Evolutionary conservation across 1,140 invertebrate species (phyloP), one percentile per base, ranked within the genome.

Genomic region (Magallana angulata): DNA sequence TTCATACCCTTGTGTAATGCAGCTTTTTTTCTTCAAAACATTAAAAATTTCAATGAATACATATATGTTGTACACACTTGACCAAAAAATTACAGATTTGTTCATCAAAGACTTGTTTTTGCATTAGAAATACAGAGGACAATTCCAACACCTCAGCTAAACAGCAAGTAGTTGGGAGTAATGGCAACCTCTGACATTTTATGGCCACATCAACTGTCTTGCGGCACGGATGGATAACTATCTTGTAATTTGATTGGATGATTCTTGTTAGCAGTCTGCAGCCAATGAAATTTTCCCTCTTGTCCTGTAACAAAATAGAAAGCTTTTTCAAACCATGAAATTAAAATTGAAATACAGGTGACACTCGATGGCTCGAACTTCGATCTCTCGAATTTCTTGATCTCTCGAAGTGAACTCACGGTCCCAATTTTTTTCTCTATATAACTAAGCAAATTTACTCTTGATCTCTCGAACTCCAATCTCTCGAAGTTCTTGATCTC

Each of bases 231-330:
- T 76, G 68, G 24, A 76, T 76, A n/a, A 16, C n/a, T 24, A 76
- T 9, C 11, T 12, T 48, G 68, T 30, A 12, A 76, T 76, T 76
- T 76, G 68, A 76, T 71, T 76, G 68, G 68, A 76, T 76, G 68
- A 76, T 12, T 12, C 24, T 76, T 76, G 68, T 76, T 9, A 76
- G 24, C 24, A 30, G 68, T 76, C 24, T 30, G 18, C 18, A 24
- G 64, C 64, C 64, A 71, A 76, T 30, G 36, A 30, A 76, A 76
- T 24, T 76, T 24, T 30, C 8, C 18, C 24, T 36, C 36, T 18
- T 76, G 68, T 76, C 68, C 68, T 76, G 24, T 30, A 12, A 76
- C 12, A 36, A 8, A 24, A 36, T 24, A 11, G 24, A 24, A 11
- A 48, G 5, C 36, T 48, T 4, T 48, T 48, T 48, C 2, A 48